Conservation (phyloP, 1,140 invertebrate genomes). For the Listronotus oregonensis region DNA sequence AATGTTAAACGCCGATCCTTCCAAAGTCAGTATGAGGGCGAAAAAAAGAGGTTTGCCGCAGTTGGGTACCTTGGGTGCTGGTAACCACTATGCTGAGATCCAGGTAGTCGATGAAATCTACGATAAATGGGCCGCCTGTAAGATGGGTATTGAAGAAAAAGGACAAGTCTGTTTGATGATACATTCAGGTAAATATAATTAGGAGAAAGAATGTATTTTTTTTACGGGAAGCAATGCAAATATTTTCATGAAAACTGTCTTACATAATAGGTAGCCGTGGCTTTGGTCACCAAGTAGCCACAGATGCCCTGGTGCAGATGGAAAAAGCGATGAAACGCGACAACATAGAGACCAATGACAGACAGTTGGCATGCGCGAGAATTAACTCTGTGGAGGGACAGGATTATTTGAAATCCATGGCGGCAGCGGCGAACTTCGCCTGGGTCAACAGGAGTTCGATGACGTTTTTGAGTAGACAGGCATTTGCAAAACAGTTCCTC, state of each 20-base stretch:
- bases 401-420: conserved; percentile 97
- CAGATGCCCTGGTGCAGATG: conserved; percentile 98
- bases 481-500: conserved; percentile 97
- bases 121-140: conserved; percentile 95
- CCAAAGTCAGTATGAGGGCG: conserved; percentile 94
- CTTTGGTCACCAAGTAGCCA: conserved; percentile 99
- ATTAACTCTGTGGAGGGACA: conserved; percentile 94
- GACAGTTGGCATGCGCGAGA: conserved; percentile 95
- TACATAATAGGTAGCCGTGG: conserved; percentile 78
- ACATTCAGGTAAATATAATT: conserved; percentile 73
- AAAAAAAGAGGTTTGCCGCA: conserved; percentile 86
- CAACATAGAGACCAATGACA: conserved; percentile 95
- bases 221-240: no score
- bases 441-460: conserved; percentile 99
- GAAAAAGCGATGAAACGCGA: no score
- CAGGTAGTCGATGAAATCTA: conserved; percentile 99
- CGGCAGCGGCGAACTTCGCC: conserved; percentile 98
- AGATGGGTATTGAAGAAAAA: conserved; percentile 97
- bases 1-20: conserved; percentile 98
- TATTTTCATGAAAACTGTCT: no score
- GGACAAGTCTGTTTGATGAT: conserved; percentile 99
- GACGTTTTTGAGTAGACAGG: conserved; percentile 95
- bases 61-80: conserved; percentile 96
- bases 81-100: conserved; percentile 99
- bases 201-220: no score